Base-by-base conservation (phyloP, 2,888 invertebrate genomes). In the Phragmatobia fuliginosa region DNA sequence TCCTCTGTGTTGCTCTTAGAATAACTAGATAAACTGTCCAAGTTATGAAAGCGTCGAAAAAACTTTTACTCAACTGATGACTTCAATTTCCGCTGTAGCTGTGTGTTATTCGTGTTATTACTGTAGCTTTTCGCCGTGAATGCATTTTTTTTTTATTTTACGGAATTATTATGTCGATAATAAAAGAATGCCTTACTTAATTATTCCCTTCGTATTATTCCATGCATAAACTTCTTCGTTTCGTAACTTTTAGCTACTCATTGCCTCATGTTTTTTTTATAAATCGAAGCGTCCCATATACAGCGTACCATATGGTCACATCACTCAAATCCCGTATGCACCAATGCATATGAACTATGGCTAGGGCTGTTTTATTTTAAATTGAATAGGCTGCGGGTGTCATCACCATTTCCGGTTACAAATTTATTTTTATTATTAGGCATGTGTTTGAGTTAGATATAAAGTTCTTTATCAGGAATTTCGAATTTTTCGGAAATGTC, bases 361-460 rank as follows among this genome's bases (percentile, higher is more conserved):
- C 28, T 38, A 16, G 25, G 31, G 18, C 45, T 41, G 45, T 45
- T 41, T 62, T 63, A 32, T 49, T 45, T 45, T 63, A 21, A 63
- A 45, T 63, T 62, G 41, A 63, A 49, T 62, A 36, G 38, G 18
- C 62, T 38, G 41, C 16, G 62, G 18, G 62, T 62, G 45, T 33
- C 49, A 63, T 52, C 14, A 52, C 25, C 18, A 49, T 64, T 64
- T 64, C 64, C 64, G 64, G 36, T 64, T 33, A 63, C 52, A 31
- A 31, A 49, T 32, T 33, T 41, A n/a, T 21, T 32, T 32, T 49
- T 49, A 63, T 49, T 63, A n/a, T 38, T 28, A 4, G 31, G 41
- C 28, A 28, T 62, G 31, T 21, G 31, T 18, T 62, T 38, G 25
- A 18, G 18, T 25, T 61, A 16, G 6, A 28, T 16, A 28, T 28